Evolutionary conservation across 2,888 invertebrate species (phyloP).

Genomic region (Epirrita christyi): DNA sequence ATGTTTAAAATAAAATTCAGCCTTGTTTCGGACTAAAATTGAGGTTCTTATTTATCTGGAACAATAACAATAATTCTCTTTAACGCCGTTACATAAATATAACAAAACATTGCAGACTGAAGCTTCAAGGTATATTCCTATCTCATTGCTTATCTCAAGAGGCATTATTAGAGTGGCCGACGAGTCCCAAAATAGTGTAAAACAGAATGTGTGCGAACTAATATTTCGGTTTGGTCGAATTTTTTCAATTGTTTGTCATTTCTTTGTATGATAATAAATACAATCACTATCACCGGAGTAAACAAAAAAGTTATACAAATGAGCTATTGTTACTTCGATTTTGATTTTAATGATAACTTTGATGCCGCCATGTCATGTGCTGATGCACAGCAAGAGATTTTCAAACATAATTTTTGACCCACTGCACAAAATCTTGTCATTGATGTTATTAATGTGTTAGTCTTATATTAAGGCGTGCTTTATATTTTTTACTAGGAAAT

Average conservation of each 20-base stretch:
- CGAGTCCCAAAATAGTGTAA: slow-evolving; percentile 32
- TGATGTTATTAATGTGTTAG: too few relatives aligned
- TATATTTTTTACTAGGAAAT: too few relatives aligned
- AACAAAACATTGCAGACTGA: slow-evolving; percentile 48
- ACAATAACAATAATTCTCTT: slow-evolving; percentile 52
- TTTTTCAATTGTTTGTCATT: not conserved
- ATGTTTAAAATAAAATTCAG: slow-evolving; percentile 8
- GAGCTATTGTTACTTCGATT: too few relatives aligned
- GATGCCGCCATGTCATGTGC: too few relatives aligned
- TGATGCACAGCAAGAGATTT: too few relatives aligned
- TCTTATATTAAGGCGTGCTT: too few relatives aligned
- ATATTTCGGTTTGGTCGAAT: not conserved
- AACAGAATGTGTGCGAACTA: not conserved
- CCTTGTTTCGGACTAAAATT: slow-evolving; percentile 2
- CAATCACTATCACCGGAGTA: too few relatives aligned
- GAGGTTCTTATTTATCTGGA: slow-evolving; percentile 39
- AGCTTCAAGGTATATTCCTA: slow-evolving; percentile 56
- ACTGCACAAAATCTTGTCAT: too few relatives aligned
- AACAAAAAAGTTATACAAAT: too few relatives aligned
- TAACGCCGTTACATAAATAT: slow-evolving; percentile 52
- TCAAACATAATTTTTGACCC: too few relatives aligned
- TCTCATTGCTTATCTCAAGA: slow-evolving; percentile 59
- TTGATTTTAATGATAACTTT: too few relatives aligned
- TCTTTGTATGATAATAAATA: not conserved
- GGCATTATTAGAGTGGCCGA: slow-evolving; percentile 52